Percentiles rank a stretch among this genome's conserved stretches.
Evolutionary conservation across 2,797 vertebrate genomes (phyloP).

Genomic region (Etheostoma perlongum): DNA sequence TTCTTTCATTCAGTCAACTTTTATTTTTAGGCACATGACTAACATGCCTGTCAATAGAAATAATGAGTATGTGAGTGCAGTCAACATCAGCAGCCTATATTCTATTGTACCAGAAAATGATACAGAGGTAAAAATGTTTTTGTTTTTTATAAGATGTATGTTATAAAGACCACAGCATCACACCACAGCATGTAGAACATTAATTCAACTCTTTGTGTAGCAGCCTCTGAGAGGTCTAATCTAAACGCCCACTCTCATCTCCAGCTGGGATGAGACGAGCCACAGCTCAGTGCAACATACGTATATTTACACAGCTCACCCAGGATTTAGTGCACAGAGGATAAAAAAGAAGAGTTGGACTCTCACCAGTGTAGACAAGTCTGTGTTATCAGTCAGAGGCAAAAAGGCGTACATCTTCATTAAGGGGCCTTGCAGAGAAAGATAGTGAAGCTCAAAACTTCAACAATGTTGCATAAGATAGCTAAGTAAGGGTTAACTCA

Average conservation of each 20-base stretch:
- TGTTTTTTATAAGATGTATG: not conserved
- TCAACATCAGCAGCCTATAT: not conserved
- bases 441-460: not conserved
- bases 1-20: not conserved
- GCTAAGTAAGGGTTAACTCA: not conserved
- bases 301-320: not conserved
- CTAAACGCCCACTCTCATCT: constrained; percentile 26
- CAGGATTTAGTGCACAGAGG: not conserved
- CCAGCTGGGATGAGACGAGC: constrained; percentile 28
- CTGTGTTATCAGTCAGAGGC: constrained; percentile 6
- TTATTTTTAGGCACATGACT: not conserved
- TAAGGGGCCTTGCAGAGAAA: not conserved
- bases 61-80: not conserved
- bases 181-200: not conserved
- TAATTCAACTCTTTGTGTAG: constrained; percentile 14
- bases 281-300: constrained; percentile 10
- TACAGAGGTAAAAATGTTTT: not conserved
- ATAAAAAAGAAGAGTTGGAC: constrained; percentile 14
- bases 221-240: constrained; percentile 12
- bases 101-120: not conserved
- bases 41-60: not conserved
- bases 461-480: not conserved
- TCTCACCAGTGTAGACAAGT: not conserved
- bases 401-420: constrained; percentile 1
- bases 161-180: constrained; percentile 5